Conservation (phyloP, 2,113 vertebrate species). For the Axis porcinus region DNA sequence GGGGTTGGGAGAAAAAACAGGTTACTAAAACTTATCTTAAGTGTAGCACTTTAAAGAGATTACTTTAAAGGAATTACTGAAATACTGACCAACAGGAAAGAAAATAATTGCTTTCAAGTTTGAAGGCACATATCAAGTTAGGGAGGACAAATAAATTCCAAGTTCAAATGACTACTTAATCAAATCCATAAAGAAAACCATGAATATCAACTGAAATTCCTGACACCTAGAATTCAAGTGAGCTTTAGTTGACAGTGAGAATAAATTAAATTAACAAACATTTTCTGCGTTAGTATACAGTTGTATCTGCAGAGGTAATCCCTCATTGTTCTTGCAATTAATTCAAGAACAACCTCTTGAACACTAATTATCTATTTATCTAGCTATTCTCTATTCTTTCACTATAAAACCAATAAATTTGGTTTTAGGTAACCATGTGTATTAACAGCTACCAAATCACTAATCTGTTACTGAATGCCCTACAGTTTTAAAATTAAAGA, state of each 20-base stretch:
- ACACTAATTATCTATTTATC: neutral
- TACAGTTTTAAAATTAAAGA: conserved; percentile 1
- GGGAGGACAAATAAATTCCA: conserved; percentile 7
- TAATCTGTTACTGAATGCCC: neutral
- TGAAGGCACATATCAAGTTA: neutral
- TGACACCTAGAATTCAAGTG: neutral
- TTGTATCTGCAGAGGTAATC: neutral
- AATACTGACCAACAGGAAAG: neutral
- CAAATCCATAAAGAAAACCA: neutral
- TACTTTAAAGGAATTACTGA: conserved; percentile 27
- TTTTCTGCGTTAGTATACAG: neutral
- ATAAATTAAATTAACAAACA: conserved; percentile 20
- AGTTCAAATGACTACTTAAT: neutral
- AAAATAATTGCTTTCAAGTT: conserved; percentile 7
- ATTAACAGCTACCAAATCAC: conserved; percentile 19
- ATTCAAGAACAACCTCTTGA: conserved; percentile 18
- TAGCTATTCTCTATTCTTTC: neutral
- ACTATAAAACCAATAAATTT: neutral
- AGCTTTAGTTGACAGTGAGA: conserved; percentile 8
- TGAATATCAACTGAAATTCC: neutral
- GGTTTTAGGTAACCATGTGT: neutral
- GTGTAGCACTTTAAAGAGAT: neutral
- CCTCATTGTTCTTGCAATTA: neutral
- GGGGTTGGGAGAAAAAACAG: neutral
- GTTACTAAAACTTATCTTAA: neutral